Evolutionary conservation across 2,113 vertebrate genomes (phyloP), one percentile per base, ranked within the genome.

Genomic region (Channa maculata): DNA sequence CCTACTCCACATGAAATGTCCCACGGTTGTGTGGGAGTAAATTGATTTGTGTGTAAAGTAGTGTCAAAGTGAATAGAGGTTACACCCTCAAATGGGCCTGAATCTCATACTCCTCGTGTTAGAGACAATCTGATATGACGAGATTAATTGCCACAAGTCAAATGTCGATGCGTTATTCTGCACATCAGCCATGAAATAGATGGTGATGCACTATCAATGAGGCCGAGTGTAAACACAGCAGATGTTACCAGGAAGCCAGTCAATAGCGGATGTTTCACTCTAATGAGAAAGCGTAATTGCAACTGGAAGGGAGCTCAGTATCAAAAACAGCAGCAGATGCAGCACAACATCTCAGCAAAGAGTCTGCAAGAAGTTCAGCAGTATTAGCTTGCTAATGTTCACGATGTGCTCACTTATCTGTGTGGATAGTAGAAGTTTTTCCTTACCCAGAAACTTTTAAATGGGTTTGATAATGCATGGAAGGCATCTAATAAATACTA

Each of bases 261-360:
- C 85, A 75, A 81, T 87, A 83, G 74, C 71, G 80, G 85, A 81
- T 84, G 81, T 84, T 88, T 84, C 72, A 65, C 67, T 64, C 88
- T 92, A 91, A 94, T 90, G 91, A 92, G 87, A 87, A 75, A 82
- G 57, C 63, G 41, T 87, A 89, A 91, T 91, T 89, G 87, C 86
- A 83, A 83, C 67, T 3, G 72, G 77, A 68, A 76, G 72, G 49
- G 66, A 82, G 71, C 53, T 59, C 54, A 6, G 44, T 65, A 70
- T 73, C 63, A 61, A 71, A 75, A 89, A 86, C 77, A 76, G 82
- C 82, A 58, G 74, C 85, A 82, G 81, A 82, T 88, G 86, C 5
- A 45, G 62, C 1, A 4, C 52, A 72, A 34, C 49, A 37, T 51
- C 59, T 65, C 38, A 39, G 64, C 52, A 13, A 76, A 69, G 79